Conservation (phyloP, 2,113 vertebrate species). For the Cyprinodon brontotheroides region DNA sequence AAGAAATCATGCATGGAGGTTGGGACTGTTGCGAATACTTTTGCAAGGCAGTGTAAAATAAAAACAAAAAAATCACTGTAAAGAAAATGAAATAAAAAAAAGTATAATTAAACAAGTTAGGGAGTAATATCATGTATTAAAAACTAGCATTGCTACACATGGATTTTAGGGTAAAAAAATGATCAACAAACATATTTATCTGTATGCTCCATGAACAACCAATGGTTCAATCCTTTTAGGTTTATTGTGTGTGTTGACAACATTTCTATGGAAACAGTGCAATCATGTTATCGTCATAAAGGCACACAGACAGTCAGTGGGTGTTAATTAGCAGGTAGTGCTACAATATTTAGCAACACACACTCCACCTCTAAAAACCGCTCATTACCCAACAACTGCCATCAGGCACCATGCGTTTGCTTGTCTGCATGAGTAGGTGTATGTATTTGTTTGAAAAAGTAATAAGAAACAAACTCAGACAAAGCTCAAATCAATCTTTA, state of each 20-base stretch:
- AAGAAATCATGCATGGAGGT: slow-evolving; percentile 9
- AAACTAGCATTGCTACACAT: too few species aligned
- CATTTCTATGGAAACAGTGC: slow-evolving; percentile 57
- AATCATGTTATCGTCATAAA: slow-evolving; percentile 20
- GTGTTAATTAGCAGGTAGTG: slow-evolving; percentile 58
- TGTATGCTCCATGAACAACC: slow-evolving; percentile 1
- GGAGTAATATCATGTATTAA: background rate
- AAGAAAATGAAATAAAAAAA: background rate
- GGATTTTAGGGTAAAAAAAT: background rate
- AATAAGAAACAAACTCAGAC: background rate
- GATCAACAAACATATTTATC: background rate
- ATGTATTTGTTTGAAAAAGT: background rate
- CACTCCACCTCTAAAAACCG: slow-evolving; percentile 55
- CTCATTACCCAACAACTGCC: slow-evolving; percentile 54
- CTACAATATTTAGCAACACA: slow-evolving; percentile 63
- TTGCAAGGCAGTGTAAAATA: background rate
- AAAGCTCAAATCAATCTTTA: slow-evolving; percentile 1
- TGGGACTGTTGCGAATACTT: background rate
- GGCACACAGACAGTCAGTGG: slow-evolving; percentile 49
- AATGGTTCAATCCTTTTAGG: slow-evolving; percentile 25
- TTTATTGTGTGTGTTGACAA: slow-evolving; percentile 53
- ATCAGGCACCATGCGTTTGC: slow-evolving; percentile 8
- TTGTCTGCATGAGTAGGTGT: background rate
- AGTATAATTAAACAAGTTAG: background rate
- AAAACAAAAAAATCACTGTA: background rate